phyloP scores from a whole-genome alignment of 2,888 invertebrate genomes.

The Pseudococcus longispinus region DNA sequence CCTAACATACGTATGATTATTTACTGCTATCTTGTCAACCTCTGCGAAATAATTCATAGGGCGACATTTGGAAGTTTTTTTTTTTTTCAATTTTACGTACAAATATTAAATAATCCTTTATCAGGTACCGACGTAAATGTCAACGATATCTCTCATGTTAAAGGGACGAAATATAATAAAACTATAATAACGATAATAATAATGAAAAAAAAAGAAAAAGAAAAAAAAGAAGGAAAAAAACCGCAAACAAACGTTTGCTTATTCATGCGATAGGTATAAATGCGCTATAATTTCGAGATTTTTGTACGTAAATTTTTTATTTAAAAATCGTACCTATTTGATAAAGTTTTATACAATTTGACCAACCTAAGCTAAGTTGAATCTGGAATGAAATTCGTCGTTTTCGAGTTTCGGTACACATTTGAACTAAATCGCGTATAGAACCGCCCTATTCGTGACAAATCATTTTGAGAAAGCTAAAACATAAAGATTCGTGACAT shows the following conservation, averaged over 20 bases:
- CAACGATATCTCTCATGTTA: neutral
- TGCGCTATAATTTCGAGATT: conserved; percentile 31
- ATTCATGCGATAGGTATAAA: neutral
- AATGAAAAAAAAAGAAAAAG: neutral
- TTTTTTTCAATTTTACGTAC: neutral
- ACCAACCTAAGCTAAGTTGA: neutral
- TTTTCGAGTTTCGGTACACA: neutral
- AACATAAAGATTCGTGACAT: conserved; percentile 26
- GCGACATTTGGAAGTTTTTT: neutral
- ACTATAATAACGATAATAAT: neutral
- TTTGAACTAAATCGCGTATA: neutral
- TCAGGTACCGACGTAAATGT: neutral
- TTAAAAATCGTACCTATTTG: neutral
- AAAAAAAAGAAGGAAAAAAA: neutral
- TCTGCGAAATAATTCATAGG: neutral
- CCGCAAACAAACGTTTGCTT: neutral
- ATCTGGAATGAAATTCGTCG: conserved; percentile 17
- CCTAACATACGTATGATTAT: neutral
- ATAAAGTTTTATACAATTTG: neutral
- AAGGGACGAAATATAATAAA: neutral
- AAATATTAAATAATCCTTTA: neutral
- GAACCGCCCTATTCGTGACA: conserved; percentile 34
- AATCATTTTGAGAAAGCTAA: conserved; percentile 15
- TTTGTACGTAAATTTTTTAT: conserved; percentile 25
- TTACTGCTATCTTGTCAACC: neutral